These are phyloP conservation scores for Pristiophorus japonicus DNA, from an alignment of 2,113 vertebrate species.

Conservation along the genomic window DNA sequence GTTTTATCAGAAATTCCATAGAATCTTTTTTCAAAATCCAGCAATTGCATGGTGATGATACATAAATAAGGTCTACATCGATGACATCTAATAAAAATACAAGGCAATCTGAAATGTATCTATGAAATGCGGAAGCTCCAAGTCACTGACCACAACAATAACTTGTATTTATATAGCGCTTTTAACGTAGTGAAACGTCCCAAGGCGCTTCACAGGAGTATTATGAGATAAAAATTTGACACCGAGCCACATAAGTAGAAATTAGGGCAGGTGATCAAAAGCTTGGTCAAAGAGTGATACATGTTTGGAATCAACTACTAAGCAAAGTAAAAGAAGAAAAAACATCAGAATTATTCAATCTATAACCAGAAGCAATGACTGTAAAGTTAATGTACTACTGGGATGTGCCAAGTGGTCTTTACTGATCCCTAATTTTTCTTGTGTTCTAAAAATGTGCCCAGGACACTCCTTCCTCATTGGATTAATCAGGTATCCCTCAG, in stretches of 20 bases:
- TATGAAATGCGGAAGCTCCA: neutral
- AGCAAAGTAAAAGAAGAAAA: neutral
- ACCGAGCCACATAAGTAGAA: no score
- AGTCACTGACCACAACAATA: neutral
- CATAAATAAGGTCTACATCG: neutral
- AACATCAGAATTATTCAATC: neutral
- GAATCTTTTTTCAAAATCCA: neutral
- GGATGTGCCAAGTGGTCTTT: neutral
- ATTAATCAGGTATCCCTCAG: neutral
- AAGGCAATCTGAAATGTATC: neutral
- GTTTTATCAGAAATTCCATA: neutral
- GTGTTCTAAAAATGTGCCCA: neutral
- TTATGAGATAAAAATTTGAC: no score
- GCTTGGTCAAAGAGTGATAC: neutral
- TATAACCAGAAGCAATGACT: neutral
- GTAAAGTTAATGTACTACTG: neutral
- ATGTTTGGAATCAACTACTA: neutral
- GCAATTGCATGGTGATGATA: neutral
- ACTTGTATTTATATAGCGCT: no score
- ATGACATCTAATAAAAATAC: neutral
- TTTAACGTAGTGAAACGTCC: no score
- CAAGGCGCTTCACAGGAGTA: no score
- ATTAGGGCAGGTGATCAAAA: no score
- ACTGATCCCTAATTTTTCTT: neutral
- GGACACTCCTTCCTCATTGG: neutral